Percentiles rank a stretch among this genome's conserved stretches.
These are phyloP conservation scores for Syngnathus rostellatus DNA, from an alignment of 2,797 vertebrate genomes.

Conservation along the genomic window DNA sequence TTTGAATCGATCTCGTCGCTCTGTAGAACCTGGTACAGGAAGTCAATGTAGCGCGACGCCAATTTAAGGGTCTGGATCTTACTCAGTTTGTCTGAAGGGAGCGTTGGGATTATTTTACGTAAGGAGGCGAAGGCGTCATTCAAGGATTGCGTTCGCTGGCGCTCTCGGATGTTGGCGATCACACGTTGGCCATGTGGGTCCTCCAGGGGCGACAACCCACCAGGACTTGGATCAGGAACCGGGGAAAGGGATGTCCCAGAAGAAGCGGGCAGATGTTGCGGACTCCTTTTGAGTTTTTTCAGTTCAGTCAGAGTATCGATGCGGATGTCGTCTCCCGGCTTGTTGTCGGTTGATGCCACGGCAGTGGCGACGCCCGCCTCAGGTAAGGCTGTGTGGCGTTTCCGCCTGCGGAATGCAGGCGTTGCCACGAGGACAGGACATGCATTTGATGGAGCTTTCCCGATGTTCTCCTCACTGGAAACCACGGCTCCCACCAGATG, in stretches of 20 bases:
- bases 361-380: constrained; percentile 29
- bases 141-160: constrained; percentile 83
- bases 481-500: constrained; percentile 71
- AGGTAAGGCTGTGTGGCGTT: constrained; percentile 58
- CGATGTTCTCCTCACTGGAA: constrained; percentile 69
- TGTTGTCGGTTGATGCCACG: constrained; percentile 19
- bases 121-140: constrained; percentile 86
- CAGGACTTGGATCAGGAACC: constrained; percentile 43
- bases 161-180: constrained; percentile 83
- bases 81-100: constrained; percentile 90
- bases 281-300: constrained; percentile 75
- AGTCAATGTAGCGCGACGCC: constrained; percentile 88
- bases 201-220: constrained; percentile 57
- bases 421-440: constrained; percentile 63
- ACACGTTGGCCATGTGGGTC: constrained; percentile 78
- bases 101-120: constrained; percentile 84
- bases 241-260: constrained; percentile 54
- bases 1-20: constrained; percentile 82
- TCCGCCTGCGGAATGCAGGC: constrained; percentile 56
- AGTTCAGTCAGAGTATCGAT: constrained; percentile 34
- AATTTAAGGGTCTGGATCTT: constrained; percentile 91
- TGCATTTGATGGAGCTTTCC: constrained; percentile 64
- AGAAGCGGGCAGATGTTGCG: constrained; percentile 48
- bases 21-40: constrained; percentile 87
- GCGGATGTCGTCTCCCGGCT: constrained; percentile 32